Percentiles rank a stretch among this genome's conserved stretches.
Conservation (phyloP, 2,888 invertebrate genomes). For the Diaperis boleti region DNA sequence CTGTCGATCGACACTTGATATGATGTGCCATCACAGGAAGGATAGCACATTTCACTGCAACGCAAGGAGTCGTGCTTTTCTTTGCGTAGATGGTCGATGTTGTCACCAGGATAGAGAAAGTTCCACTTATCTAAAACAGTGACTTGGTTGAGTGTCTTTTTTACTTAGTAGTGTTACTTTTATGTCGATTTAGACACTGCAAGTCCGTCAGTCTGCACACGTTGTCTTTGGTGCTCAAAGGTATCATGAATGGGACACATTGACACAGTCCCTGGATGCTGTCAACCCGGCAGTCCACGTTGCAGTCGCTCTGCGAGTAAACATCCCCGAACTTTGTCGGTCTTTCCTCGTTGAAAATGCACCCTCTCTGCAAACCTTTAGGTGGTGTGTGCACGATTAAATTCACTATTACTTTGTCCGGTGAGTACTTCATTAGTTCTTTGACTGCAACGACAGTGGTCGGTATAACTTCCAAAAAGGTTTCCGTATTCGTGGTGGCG, state of each 20-base stretch:
- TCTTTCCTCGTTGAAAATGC: constrained; percentile 16
- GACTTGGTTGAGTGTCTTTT: too few species aligned
- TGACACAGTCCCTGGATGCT: constrained; percentile 21
- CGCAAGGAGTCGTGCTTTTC: constrained; percentile 23
- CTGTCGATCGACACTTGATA: neutral
- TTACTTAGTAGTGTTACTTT: too few species aligned
- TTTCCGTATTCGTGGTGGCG: neutral
- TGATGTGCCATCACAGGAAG: constrained; percentile 10
- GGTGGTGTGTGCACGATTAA: too few species aligned
- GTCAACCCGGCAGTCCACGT: constrained; percentile 16
- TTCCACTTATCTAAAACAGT: constrained; percentile 24
- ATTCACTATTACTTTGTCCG: constrained; percentile 3
- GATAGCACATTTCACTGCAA: constrained; percentile 9
- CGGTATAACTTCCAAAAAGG: constrained; percentile 8
- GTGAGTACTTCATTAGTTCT: constrained; percentile 5
- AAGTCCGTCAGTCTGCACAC: constrained; percentile 15
- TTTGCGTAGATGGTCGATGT: neutral
- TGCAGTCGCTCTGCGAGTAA: constrained; percentile 26
- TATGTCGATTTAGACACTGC: constrained; percentile 7
- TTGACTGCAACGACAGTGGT: neutral
- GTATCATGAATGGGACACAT: constrained; percentile 18
- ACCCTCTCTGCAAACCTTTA: constrained; percentile 11
- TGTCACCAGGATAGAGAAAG: constrained; percentile 12
- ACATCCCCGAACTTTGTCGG: neutral
- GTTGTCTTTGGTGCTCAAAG: neutral